A percentile compares a stretch with the other conserved stretches of the same genome.
These are phyloP conservation scores for Numenius phaeopus DNA, from an alignment of 2,797 vertebrate genomes.

Conservation along the genomic window DNA sequence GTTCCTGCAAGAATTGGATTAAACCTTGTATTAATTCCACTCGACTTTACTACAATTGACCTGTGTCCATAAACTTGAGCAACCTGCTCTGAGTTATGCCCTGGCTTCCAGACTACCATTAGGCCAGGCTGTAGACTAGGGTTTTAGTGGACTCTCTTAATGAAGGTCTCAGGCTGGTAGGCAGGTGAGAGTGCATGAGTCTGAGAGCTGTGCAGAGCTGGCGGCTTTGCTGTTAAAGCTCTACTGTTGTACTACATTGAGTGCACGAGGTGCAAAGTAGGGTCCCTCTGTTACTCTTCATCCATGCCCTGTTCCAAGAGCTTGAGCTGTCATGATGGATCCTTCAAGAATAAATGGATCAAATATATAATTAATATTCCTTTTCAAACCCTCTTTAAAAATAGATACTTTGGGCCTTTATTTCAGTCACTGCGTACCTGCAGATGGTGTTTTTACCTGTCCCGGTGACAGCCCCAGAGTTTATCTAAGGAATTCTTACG, in stretches of 20 bases:
- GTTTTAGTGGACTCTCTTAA: not conserved
- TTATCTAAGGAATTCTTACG: not conserved
- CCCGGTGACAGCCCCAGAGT: not conserved
- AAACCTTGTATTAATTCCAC: not conserved
- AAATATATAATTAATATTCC: not conserved
- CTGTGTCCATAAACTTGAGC: not conserved
- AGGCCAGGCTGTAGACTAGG: not conserved
- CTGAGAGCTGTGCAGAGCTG: not conserved
- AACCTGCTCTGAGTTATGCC: not conserved
- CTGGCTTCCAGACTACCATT: not conserved
- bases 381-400: not conserved
- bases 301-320: not conserved
- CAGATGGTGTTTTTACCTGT: not conserved
- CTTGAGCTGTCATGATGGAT: not conserved
- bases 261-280: fast-evolving
- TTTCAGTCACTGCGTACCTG: not conserved
- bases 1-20: not conserved
- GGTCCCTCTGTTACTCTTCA: not conserved
- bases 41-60: not conserved
- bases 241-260: fast-evolving
- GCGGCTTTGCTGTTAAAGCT: not conserved
- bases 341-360: not conserved
- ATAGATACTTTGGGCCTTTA: not conserved
- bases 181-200: not conserved
- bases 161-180: not conserved